These are phyloP conservation scores for Tricholaema leucomelas DNA, from an alignment of 2,113 vertebrate species.

Conservation along the genomic window DNA sequence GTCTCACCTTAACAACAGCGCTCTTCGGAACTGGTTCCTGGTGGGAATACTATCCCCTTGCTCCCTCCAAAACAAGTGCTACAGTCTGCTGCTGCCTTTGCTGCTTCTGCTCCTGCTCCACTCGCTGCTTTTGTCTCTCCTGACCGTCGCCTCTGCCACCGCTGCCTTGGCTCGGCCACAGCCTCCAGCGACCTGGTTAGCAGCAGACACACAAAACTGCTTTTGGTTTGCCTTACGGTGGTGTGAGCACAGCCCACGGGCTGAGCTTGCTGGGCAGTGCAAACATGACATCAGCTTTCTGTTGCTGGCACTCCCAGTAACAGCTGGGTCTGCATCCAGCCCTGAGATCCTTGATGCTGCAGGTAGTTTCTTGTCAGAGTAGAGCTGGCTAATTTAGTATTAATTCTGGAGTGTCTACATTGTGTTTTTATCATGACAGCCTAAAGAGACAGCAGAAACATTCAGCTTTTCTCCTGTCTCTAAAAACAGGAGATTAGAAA, in stretches of 20 bases:
- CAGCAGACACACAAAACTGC: background rate
- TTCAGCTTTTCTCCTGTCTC: background rate
- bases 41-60: background rate
- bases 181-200: background rate
- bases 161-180: background rate
- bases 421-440: background rate
- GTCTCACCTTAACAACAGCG: background rate
- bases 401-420: background rate
- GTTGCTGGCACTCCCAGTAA: background rate
- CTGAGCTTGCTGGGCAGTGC: background rate
- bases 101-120: too few species aligned
- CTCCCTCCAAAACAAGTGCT: fast-evolving
- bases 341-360: background rate
- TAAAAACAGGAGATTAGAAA: background rate
- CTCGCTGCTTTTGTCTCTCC: background rate
- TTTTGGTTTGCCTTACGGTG: background rate
- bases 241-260: fast-evolving
- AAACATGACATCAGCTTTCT: background rate
- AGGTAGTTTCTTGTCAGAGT: background rate
- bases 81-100: background rate
- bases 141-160: fast-evolving
- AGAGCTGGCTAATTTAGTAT: background rate
- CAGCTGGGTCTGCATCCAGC: background rate
- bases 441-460: background rate
- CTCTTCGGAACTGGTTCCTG: background rate